Evolutionary conservation across 2,888 invertebrate species (phyloP).

Genomic region (Euproctis similis): DNA sequence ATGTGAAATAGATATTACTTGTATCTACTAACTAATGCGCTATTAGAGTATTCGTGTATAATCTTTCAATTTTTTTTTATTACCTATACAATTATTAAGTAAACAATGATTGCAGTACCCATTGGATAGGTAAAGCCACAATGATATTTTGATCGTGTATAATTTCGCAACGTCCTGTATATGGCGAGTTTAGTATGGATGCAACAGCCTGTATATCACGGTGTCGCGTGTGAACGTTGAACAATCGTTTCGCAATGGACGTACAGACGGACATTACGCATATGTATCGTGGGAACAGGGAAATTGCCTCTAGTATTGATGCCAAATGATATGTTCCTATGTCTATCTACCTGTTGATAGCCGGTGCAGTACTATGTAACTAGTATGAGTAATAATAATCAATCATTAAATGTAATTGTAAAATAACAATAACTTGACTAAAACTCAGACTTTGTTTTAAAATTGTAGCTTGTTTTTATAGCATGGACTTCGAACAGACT

Average conservation of each 20-base stretch:
- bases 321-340: conserved; percentile 36
- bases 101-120: too few species aligned
- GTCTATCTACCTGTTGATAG: neutral
- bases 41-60: too few species aligned
- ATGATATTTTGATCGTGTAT: conserved; percentile 2
- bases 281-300: conserved; percentile 48
- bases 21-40: too few species aligned
- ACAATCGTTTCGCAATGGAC: conserved; percentile 36
- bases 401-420: neutral
- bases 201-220: conserved; percentile 12
- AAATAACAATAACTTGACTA: too few species aligned
- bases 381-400: neutral
- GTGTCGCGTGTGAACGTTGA: conserved; percentile 37
- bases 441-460: too few species aligned
- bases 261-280: conserved; percentile 36
- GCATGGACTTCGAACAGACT: too few species aligned
- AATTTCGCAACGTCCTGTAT: conserved; percentile 6
- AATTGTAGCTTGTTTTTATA: too few species aligned
- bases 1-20: too few species aligned
- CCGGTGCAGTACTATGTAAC: neutral
- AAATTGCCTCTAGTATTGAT: too few species aligned
- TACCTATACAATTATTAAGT: too few species aligned
- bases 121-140: too few species aligned
- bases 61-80: too few species aligned
- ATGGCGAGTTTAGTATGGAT: conserved; percentile 7